phyloP scores from a whole-genome alignment of 2,888 invertebrate species.

The Limnephilus lunatus region DNA sequence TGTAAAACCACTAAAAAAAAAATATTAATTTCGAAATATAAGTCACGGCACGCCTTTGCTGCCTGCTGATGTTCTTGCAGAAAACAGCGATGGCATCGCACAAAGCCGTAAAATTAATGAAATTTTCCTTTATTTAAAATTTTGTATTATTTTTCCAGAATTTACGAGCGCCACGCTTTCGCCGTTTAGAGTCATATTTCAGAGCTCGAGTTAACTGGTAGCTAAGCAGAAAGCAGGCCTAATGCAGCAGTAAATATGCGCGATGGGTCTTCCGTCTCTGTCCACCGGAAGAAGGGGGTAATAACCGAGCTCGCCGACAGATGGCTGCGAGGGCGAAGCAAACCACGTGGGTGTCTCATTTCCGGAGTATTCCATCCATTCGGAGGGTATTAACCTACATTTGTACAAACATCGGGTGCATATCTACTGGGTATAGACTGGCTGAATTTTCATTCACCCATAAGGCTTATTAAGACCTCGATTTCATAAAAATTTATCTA shows the following conservation, averaged over 20 bases:
- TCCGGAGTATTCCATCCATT: background rate
- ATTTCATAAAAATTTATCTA: no score
- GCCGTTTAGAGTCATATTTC: background rate
- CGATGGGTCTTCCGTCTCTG: conserved; percentile 12
- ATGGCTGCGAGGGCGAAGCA: conserved; percentile 10
- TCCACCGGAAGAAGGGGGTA: conserved; percentile 13
- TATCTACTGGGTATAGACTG: background rate
- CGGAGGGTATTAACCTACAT: background rate
- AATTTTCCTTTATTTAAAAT: background rate
- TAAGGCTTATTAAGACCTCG: no score
- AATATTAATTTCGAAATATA: background rate
- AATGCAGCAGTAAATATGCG: conserved; percentile 41
- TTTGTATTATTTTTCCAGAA: background rate
- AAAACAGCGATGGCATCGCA: background rate
- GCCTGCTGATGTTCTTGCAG: background rate
- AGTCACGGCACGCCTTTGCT: background rate
- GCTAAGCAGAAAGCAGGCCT: conserved; percentile 9
- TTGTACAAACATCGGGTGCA: background rate
- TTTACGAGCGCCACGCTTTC: background rate
- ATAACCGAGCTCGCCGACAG: conserved; percentile 6
- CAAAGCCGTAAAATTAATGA: background rate
- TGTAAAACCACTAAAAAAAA: background rate
- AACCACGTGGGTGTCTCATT: background rate
- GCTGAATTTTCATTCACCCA: background rate
- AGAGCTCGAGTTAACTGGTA: background rate